Evolutionary conservation across 2,888 invertebrate genomes (phyloP).

Genomic region (Liposcelis brunnea): DNA sequence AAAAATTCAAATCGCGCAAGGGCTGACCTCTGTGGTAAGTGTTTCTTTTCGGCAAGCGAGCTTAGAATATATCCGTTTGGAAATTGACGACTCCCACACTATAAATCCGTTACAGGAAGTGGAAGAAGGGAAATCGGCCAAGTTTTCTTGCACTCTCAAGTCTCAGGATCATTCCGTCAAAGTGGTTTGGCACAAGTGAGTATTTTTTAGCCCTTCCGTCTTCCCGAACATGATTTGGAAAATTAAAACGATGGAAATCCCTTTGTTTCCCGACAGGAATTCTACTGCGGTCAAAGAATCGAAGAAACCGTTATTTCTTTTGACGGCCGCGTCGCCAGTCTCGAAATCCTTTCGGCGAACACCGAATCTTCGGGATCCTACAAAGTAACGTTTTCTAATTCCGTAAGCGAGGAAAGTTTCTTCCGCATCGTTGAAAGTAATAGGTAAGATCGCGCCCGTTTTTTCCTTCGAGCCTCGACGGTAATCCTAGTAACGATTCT

Average conservation of each 20-base stretch:
- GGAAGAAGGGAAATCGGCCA: constrained; percentile 56
- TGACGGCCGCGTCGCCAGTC: constrained; percentile 62
- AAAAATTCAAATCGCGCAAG: constrained; percentile 63
- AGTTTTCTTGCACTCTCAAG: constrained; percentile 57
- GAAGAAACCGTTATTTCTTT: constrained; percentile 60
- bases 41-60: not conserved
- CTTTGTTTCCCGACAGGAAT: constrained; percentile 30
- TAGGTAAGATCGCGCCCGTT: too few relatives aligned
- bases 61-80: not conserved
- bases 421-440: constrained; percentile 67
- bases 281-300: constrained; percentile 53
- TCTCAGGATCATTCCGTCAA: constrained; percentile 61
- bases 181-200: constrained; percentile 72
- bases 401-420: constrained; percentile 81
- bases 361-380: constrained; percentile 62
- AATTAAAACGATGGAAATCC: not conserved
- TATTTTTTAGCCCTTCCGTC: too few relatives aligned
- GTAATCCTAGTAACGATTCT: too few relatives aligned
- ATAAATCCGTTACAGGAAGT: constrained; percentile 36
- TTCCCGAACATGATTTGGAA: too few relatives aligned
- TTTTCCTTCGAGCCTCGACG: too few relatives aligned
- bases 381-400: constrained; percentile 73
- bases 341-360: constrained; percentile 58
- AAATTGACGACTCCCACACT: too few relatives aligned
- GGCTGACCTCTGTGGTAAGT: constrained; percentile 57